phyloP scores from a whole-genome alignment of 2,888 invertebrate species.

The Hybos culiciformis region DNA sequence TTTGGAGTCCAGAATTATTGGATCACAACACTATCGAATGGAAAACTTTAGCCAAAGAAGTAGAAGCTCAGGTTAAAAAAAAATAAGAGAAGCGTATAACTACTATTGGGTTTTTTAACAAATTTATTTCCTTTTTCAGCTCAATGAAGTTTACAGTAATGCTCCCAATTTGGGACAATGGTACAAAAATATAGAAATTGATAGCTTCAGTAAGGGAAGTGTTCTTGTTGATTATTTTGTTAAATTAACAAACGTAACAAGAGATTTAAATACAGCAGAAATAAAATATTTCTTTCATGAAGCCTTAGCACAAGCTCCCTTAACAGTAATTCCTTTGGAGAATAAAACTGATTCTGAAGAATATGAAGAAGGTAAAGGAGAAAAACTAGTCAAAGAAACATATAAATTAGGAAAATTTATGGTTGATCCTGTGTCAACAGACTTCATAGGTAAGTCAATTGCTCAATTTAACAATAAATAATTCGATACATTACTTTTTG shows the following conservation, averaged over 20 bases:
- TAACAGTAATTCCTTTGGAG: slow-evolving; percentile 26
- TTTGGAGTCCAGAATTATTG: slow-evolving; percentile 73
- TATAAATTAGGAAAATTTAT: slow-evolving; percentile 58
- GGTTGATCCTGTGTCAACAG: slow-evolving; percentile 75
- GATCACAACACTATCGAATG: slow-evolving; percentile 79
- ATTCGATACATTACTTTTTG: background rate
- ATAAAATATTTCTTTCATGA: slow-evolving; percentile 55
- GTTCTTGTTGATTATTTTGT: slow-evolving; percentile 80
- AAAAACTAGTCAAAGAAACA: slow-evolving; percentile 44
- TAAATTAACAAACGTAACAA: slow-evolving; percentile 59
- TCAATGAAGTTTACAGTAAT: slow-evolving; percentile 68
- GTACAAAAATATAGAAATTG: slow-evolving; percentile 75
- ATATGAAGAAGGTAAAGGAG: slow-evolving; percentile 27
- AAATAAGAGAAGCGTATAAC: background rate
- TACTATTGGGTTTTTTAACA: slow-evolving; percentile 4
- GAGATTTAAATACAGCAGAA: slow-evolving; percentile 55
- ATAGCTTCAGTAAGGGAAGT: slow-evolving; percentile 77
- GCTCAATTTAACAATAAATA: background rate
- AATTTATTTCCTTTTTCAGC: slow-evolving; percentile 43
- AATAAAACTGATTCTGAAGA: slow-evolving; percentile 22
- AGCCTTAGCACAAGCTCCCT: slow-evolving; percentile 37
- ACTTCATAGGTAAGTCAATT: slow-evolving; percentile 61
- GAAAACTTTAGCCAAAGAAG: slow-evolving; percentile 67
- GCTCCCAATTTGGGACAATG: slow-evolving; percentile 61
- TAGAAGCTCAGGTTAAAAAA: slow-evolving; percentile 56